Evolutionary conservation across 2,113 vertebrate species (phyloP), one percentile per base, ranked within the genome.

Genomic region (Myrmecophaga tridactyla): DNA sequence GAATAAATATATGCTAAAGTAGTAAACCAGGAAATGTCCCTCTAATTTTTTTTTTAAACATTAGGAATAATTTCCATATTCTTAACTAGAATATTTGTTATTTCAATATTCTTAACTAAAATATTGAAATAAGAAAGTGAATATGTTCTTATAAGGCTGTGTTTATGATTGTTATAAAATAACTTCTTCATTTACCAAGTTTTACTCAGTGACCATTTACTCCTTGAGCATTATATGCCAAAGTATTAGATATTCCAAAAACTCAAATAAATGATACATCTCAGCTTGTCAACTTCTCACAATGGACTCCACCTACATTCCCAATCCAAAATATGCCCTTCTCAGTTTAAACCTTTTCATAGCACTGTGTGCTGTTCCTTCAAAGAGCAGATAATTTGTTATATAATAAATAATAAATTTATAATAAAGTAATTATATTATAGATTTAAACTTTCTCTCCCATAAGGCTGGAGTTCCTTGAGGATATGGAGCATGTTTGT

Each of bases 1-100:
- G 14, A 84, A 84, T 27, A 93, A 46, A 62, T 13, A 75, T 23
- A 14, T 34, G 75, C 18, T 36, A 77, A 95, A 60, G 56, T 20
- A 92, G 46, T 27, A 95, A 87, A 72, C 36, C 41, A 96, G 31
- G 29, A 21, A 85, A 91, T 62, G 62, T 36, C 27, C 3, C 6
- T 43, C 3, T 4, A 77, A 34, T 25, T n/a, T 31, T 73, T 34
- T 73, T 73, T 73, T 13, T 43, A 27, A 86, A 73, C 25, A 76
- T 63, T 51, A 43, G 53, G 23, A 86, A 63, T 85, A 95, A 82
- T 48, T 73, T 91, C 73, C 82, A 82, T 14, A 62, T 72, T 89
- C 25, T 34, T 56, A 94, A 88, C 39, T 51, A 90, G 82, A 88
- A 85, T 63, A 85, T 14, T 85, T n/a, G n/a, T n/a, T n/a, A 82